phyloP scores from a whole-genome alignment of 2,888 invertebrate species.

The Epistrophe grossulariae region DNA sequence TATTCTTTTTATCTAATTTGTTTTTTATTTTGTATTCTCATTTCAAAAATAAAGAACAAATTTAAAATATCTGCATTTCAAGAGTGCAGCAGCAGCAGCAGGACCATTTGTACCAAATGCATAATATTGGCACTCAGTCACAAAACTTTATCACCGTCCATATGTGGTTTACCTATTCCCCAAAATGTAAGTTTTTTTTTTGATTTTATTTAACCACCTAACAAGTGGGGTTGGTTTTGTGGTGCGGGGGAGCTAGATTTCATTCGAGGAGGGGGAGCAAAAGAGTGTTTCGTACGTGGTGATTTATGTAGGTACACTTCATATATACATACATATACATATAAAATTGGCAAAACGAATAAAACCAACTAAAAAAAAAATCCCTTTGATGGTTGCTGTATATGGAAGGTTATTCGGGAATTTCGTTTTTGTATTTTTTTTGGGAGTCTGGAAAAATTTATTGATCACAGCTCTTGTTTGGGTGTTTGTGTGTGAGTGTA shows the following conservation, averaged over 20 bases:
- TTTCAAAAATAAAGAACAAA: background rate
- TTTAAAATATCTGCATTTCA: constrained; percentile 59
- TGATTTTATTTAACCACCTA: constrained; percentile 10
- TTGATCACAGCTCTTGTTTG: constrained; percentile 53
- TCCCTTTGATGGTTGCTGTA: constrained; percentile 11
- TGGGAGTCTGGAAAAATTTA: constrained; percentile 72
- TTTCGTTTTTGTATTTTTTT: constrained; percentile 44
- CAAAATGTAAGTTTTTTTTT: constrained; percentile 46
- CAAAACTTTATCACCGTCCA: constrained; percentile 66
- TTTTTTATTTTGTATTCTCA: constrained; percentile 8
- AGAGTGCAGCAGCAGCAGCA: constrained; percentile 35
- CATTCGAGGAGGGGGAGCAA: background rate
- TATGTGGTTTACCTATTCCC: constrained; percentile 66
- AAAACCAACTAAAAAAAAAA: constrained; percentile 23
- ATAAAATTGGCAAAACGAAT: constrained; percentile 61
- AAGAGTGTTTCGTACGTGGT: constrained; percentile 51
- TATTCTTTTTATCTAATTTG: background rate
- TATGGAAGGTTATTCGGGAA: constrained; percentile 27
- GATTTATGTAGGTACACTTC: constrained; percentile 41
- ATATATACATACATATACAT: constrained; percentile 59
- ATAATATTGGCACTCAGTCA: constrained; percentile 69
- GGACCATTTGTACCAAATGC: constrained; percentile 56
- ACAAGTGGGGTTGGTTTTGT: constrained; percentile 31
- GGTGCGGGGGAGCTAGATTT: background rate
- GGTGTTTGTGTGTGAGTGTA: background rate